Base-by-base conservation (phyloP, 1,140 invertebrate species). In the Thalassaphorura encarpata region DNA sequence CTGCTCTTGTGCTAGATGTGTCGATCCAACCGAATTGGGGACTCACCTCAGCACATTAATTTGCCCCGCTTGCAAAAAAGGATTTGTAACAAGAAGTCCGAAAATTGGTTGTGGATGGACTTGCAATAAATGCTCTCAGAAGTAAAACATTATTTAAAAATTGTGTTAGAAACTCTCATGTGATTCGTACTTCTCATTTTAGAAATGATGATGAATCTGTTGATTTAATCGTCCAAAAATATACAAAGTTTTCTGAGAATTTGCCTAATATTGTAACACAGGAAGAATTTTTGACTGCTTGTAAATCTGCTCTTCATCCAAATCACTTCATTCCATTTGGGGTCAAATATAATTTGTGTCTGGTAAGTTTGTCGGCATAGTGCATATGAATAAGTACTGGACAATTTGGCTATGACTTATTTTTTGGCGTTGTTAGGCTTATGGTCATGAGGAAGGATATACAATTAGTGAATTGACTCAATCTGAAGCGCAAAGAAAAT, bases 1-100 rank as follows among this genome's bases (percentile, higher is more conserved):
- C 56, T 90, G 87, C 68, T 67, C 64, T 2, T 90, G 87, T 64
- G 61, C 68, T 1, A 73, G 87, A 19, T 90, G 87, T 67, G 65
- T 70, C 3, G 87, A 89, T 69, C 77, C 80, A 8, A 84, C 84
- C 0, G 87, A 90, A 65, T 73, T 85, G 27, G 78, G 77, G 3
- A 86, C 84, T 1, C 78, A 80, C 72, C 84, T 83, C 66, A 85
- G 83, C 63, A 81, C 81, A 6, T 63, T 89, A 2, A 79, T 78
- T 61, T 90, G 87, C 63, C 75, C 76, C 54, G 81, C 83, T 67
- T 88, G 85, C 59, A 80, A 81, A 29, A 81, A 81, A 63, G 84
- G 84, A 1, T 69, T 80, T n/a, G 74, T 87, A 33, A 71, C 83
- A 4, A 72, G 73, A 13, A n/a, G 40, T 15, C 33, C 27, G 11